phyloP scores from a whole-genome alignment of 1,140 invertebrate genomes.

The Monomorium pharaonis region DNA sequence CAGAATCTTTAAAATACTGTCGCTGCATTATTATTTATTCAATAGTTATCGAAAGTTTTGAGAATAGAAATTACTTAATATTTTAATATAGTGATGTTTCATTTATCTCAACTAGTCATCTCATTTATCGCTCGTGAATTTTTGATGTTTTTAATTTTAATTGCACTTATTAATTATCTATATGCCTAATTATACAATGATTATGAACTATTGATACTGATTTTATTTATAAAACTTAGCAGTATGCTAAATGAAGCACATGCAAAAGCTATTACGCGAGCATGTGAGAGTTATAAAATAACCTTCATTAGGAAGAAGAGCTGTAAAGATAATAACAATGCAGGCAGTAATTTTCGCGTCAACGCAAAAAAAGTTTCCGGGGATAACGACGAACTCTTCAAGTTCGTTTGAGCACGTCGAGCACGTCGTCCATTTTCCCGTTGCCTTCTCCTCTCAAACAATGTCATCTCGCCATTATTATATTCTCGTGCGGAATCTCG shows the following conservation, averaged over 20 bases:
- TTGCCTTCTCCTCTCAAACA: conserved; percentile 18
- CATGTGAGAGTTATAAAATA: not conserved
- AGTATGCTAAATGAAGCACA: not conserved
- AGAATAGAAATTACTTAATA: not conserved
- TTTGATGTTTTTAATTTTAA: not conserved
- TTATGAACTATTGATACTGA: not conserved
- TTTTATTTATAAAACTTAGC: not conserved
- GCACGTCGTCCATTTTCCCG: conserved; percentile 35
- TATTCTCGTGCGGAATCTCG: conserved; percentile 44
- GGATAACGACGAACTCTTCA: conserved; percentile 15
- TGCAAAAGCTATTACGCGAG: not conserved
- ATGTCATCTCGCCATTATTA: conserved; percentile 43
- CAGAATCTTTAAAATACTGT: not conserved
- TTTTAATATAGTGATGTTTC: not conserved
- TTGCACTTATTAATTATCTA: not conserved
- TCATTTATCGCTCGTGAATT: not conserved
- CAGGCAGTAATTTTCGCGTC: not conserved
- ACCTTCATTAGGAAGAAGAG: not conserved
- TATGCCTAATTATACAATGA: not conserved
- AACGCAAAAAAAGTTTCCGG: not conserved
- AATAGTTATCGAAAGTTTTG: not conserved
- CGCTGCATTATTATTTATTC: not conserved
- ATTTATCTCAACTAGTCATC: not conserved
- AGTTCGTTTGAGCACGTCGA: conserved; percentile 28
- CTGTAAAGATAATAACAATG: conserved; percentile 2